Evolutionary conservation across 2,888 invertebrate species (phyloP).

Genomic region (Anodontia alba): DNA sequence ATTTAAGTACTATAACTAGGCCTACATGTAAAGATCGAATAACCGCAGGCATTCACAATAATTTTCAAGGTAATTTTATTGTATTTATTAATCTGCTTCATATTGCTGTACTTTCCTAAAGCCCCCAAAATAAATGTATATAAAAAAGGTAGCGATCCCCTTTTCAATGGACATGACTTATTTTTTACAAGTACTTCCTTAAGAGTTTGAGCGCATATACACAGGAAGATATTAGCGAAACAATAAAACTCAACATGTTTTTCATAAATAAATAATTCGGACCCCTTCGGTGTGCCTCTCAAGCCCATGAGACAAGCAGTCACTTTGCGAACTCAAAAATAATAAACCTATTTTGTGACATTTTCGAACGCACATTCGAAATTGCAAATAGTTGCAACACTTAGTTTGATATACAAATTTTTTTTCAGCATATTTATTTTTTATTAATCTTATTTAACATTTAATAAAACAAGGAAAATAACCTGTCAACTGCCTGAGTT

Average conservation of each 20-base stretch:
- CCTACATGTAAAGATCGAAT: not conserved
- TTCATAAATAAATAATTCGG: no score
- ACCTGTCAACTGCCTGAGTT: not conserved
- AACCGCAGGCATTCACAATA: not conserved
- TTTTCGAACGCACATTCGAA: not conserved
- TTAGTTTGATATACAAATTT: not conserved
- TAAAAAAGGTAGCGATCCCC: no score
- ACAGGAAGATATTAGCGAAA: no score
- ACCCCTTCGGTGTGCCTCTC: no score
- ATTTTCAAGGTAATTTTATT: no score
- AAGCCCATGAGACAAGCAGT: conserved; percentile 8
- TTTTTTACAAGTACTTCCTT: no score
- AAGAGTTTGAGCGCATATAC: no score
- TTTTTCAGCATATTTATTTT: not conserved
- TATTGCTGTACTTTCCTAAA: no score
- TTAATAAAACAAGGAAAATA: not conserved
- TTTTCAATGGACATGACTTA: no score
- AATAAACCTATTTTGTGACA: not conserved
- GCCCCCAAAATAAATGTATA: no score
- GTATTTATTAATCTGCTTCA: no score
- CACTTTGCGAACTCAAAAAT: not conserved
- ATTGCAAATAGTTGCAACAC: not conserved
- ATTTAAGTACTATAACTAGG: not conserved
- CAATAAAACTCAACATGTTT: no score
- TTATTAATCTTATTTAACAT: not conserved